Percentiles rank a stretch among this genome's conserved stretches.
Conservation (phyloP, 2,888 invertebrate genomes). For the Pyrrhia umbra region DNA sequence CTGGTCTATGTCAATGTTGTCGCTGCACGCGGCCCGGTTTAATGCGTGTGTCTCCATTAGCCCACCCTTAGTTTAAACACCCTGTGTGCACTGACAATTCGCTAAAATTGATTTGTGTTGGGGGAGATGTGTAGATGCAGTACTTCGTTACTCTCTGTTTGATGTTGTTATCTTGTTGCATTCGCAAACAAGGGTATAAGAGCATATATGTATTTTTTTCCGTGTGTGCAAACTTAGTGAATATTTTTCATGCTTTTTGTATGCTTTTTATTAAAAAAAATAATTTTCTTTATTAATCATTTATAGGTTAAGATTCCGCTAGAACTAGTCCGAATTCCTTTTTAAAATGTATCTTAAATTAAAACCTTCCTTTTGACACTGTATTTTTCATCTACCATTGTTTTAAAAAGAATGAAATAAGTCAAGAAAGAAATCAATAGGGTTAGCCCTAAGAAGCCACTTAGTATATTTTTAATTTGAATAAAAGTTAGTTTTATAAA, state of each 20-base stretch:
- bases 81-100: constrained; percentile 82
- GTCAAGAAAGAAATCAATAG: no score
- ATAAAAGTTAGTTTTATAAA: no score
- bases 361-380: no score
- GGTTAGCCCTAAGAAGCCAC: no score
- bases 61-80: constrained; percentile 86
- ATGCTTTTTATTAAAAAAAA: no score
- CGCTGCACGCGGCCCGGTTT: constrained; percentile 86
- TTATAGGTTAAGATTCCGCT: no score
- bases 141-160: constrained; percentile 56
- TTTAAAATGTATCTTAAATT: no score
- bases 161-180: constrained; percentile 57
- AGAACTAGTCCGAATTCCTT: no score
- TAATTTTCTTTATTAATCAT: no score
- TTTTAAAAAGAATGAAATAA: no score
- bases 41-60: constrained; percentile 90
- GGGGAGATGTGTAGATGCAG: constrained; percentile 57
- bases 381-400: no score
- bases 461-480: no score
- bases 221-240: not conserved
- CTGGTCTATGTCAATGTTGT: constrained; percentile 87
- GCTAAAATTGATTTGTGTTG: constrained; percentile 88
- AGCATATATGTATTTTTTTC: constrained; percentile 33
- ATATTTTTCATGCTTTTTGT: not conserved
- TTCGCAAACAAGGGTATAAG: constrained; percentile 51